Evolutionary conservation across 2,797 vertebrate species (phyloP), one percentile per base, ranked within the genome.

Genomic region (Ibycter americanus): DNA sequence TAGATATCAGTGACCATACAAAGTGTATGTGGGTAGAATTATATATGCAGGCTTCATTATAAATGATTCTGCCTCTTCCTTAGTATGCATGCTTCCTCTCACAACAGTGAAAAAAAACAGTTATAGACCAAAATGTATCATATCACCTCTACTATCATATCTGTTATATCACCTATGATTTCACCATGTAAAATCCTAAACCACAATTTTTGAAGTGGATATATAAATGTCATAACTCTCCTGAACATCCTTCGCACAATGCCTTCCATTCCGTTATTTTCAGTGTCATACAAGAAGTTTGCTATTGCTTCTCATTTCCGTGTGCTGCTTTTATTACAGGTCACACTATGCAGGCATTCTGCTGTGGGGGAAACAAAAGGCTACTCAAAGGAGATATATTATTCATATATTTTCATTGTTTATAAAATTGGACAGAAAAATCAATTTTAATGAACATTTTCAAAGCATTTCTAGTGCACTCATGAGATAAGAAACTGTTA

Each of bases 361-460:
- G 88, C 92, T 83, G 55, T 3, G 32, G 42, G 47, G 85, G 65
- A 78, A 91, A 44, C 19, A 63, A 93, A 42, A 79, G 26, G 23
- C 26, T 22, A 26, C 80, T 44, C 40, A 61, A 46, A 92, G 58
- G 54, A 95, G 83, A 77, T 36, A 87, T 52, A 47, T 76, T n/a
- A 70, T 84, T 46, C 42, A 55, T 91, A 52, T 19, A 73, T 88
- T 96, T 95, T 89, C 46, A 34, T 29, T 54, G 56, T 46, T 92
- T 79, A 34, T 89, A 65, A 90, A 92, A 84, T 5, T 38, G 36
- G 46, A 85, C 44, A 27, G 23, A 83, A 95, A 96, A 97, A 96
- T 95, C 73, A 9, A 87, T 96, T 90, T 96, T 87, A 95, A 96
- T 87, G 73, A 95, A 92, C 31, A 40, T 85, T 93, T 94, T 31